These are phyloP conservation scores for Leptogaster cylindrica DNA, from an alignment of 2,888 invertebrate species.

Conservation along the genomic window DNA sequence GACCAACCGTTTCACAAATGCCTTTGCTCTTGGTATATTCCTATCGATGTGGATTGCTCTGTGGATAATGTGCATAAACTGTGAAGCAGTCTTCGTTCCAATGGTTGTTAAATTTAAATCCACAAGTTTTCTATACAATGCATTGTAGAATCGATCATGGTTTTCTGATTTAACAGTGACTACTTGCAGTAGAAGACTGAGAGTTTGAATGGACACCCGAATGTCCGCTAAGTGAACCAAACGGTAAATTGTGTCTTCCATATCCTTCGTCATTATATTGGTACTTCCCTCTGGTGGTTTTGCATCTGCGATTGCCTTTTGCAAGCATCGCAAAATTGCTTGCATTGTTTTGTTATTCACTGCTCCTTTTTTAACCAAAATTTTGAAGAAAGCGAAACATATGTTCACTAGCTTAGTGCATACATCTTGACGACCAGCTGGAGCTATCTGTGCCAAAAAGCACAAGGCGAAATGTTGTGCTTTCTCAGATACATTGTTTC, in stretches of 20 bases:
- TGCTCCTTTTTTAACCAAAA: constrained; percentile 80
- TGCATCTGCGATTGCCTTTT: constrained; percentile 68
- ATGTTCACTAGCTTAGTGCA: constrained; percentile 86
- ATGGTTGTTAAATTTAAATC: constrained; percentile 72
- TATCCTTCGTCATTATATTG: constrained; percentile 58
- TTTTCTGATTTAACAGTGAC: constrained; percentile 57
- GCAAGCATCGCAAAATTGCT: constrained; percentile 81
- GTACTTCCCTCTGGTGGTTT: constrained; percentile 54
- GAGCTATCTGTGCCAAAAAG: constrained; percentile 83
- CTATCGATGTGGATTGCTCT: constrained; percentile 83
- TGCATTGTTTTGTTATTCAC: constrained; percentile 85
- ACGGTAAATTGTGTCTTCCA: constrained; percentile 75
- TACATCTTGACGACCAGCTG: constrained; percentile 75
- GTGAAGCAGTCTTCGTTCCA: constrained; percentile 70
- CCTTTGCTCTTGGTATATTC: constrained; percentile 72
- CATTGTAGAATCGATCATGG: constrained; percentile 73
- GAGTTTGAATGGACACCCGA: constrained; percentile 67
- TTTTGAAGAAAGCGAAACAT: constrained; percentile 96
- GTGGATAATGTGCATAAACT: constrained; percentile 86
- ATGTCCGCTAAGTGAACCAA: constrained; percentile 82
- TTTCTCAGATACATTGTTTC: constrained; percentile 80
- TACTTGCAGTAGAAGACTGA: constrained; percentile 58
- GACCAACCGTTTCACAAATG: constrained; percentile 85
- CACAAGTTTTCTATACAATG: constrained; percentile 85
- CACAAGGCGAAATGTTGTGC: constrained; percentile 95